These are phyloP conservation scores for Sisyra nigra DNA, from an alignment of 2,888 invertebrate genomes.

Conservation along the genomic window DNA sequence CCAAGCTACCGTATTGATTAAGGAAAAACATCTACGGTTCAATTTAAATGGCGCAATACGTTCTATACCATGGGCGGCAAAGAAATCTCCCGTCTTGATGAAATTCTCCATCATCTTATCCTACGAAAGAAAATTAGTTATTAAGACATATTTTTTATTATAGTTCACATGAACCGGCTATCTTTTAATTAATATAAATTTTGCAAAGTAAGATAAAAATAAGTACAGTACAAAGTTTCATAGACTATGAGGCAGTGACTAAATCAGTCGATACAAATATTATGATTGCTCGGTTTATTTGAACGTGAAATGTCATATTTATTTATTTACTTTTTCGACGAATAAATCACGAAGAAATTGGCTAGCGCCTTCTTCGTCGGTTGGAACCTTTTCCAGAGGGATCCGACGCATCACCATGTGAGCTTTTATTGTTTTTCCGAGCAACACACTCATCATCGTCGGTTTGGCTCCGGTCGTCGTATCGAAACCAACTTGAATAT, in stretches of 20 bases:
- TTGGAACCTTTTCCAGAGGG: constrained; percentile 64
- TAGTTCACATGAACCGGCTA: too few species aligned
- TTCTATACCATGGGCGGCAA: constrained; percentile 54
- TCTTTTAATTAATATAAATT: too few species aligned
- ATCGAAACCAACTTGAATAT: constrained; percentile 61
- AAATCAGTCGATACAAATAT: neutral
- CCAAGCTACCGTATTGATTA: constrained; percentile 61
- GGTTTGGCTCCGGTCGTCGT: constrained; percentile 46
- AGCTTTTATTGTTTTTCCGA: constrained; percentile 53
- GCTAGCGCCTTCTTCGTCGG: constrained; percentile 52
- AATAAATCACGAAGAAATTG: constrained; percentile 73
- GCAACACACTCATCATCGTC: constrained; percentile 61
- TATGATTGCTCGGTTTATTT: too few species aligned
- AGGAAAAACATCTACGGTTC: constrained; percentile 42
- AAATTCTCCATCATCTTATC: constrained; percentile 62
- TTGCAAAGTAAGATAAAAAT: neutral
- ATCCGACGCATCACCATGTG: constrained; percentile 69
- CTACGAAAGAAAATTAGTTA: constrained; percentile 22
- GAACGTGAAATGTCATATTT: neutral
- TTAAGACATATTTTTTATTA: too few species aligned
- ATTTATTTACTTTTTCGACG: constrained; percentile 50
- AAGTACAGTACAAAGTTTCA: neutral
- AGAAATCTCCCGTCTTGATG: constrained; percentile 60
- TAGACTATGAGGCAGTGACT: neutral
- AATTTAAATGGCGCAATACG: constrained; percentile 40